Evolutionary conservation across 2,888 invertebrate species (phyloP).

Genomic region (Anthoptus insignis): DNA sequence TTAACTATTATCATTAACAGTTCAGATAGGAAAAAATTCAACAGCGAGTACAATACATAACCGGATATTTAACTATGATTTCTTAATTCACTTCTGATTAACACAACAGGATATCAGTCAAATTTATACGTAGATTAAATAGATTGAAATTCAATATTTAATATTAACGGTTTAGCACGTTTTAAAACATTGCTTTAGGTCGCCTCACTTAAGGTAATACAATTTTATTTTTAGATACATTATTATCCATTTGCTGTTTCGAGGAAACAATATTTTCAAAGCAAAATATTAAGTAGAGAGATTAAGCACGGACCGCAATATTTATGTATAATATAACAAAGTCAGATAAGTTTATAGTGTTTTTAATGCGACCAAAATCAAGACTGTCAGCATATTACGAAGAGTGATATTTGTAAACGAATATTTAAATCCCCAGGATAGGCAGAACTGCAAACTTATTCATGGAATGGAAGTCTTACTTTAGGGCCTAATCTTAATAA

Average conservation of each 20-base stretch:
- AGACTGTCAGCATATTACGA: background rate
- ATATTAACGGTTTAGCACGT: too few species aligned
- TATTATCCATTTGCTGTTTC: too few species aligned
- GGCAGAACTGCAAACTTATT: background rate
- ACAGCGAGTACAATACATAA: too few species aligned
- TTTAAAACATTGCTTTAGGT: too few species aligned
- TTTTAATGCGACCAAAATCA: background rate
- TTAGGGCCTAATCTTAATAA: background rate
- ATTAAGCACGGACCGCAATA: constrained; percentile 28
- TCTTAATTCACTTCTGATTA: background rate
- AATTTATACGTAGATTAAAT: background rate
- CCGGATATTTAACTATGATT: background rate
- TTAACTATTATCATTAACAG: too few species aligned
- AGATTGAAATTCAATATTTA: too few species aligned
- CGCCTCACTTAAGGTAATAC: too few species aligned
- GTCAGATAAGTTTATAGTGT: too few species aligned
- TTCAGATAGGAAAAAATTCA: too few species aligned
- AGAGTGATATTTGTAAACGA: background rate
- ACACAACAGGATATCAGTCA: constrained; percentile 1
- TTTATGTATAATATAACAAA: constrained; percentile 5
- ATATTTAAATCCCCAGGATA: background rate
- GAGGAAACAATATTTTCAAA: background rate
- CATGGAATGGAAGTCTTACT: background rate
- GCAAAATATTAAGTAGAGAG: constrained; percentile 27
- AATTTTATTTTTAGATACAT: too few species aligned